Conservation (phyloP, 2,797 vertebrate genomes). For the Pangasius macronema region DNA sequence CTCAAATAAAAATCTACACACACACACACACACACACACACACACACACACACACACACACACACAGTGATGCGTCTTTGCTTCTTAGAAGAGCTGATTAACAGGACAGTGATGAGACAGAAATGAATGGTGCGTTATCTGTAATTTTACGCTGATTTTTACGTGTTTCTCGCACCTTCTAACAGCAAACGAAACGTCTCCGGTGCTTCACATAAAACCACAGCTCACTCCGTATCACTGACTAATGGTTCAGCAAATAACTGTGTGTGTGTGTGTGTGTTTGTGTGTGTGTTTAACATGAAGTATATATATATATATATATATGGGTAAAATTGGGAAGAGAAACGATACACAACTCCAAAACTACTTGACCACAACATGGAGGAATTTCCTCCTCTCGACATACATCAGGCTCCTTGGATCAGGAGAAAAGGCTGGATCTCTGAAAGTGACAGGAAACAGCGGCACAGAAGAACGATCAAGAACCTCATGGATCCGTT, state of each 20-base stretch:
- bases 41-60: slow-evolving; percentile 7
- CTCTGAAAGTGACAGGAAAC: slow-evolving; percentile 26
- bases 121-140: neutral
- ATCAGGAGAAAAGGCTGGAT: slow-evolving; percentile 24
- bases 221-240: neutral
- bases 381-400: slow-evolving; percentile 22
- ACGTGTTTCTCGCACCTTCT: neutral
- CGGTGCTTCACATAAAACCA: too few species aligned
- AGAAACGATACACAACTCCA: slow-evolving; percentile 22
- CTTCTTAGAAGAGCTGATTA: slow-evolving; percentile 18
- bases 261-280: slow-evolving; percentile 2
- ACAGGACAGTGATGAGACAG: neutral
- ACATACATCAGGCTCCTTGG: slow-evolving; percentile 26
- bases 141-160: neutral
- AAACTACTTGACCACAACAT: slow-evolving; percentile 24
- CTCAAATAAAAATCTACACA: slow-evolving; percentile 41
- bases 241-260: neutral
- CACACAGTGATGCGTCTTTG: slow-evolving; percentile 15
- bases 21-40: slow-evolving; percentile 3
- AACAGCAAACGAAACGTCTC: neutral
- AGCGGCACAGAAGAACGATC: neutral
- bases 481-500: neutral
- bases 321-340: neutral
- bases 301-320: neutral
- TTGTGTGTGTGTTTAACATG: neutral